Percentiles rank a stretch among this genome's conserved stretches.
These are phyloP conservation scores for Melanotaenia duboulayi DNA, from an alignment of 2,113 vertebrate genomes.

Conservation along the genomic window DNA sequence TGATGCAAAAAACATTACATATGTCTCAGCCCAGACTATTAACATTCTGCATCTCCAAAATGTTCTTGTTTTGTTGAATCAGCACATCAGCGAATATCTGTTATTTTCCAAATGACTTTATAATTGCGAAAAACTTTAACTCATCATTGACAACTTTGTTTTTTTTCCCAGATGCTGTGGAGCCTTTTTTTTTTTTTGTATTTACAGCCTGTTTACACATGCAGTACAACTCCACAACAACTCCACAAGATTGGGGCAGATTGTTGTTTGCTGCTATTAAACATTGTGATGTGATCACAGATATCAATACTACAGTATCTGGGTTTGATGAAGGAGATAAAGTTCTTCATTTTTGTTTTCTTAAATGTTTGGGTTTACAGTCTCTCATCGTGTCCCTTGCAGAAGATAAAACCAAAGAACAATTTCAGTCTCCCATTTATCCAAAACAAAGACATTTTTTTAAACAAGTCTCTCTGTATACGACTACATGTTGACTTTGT, in stretches of 20 bases:
- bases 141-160: slow-evolving; percentile 34
- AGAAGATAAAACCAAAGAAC: slow-evolving; percentile 28
- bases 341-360: slow-evolving; percentile 32
- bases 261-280: slow-evolving; percentile 28
- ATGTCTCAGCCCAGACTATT: slow-evolving; percentile 4
- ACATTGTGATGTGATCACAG: slow-evolving; percentile 48
- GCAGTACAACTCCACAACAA: slow-evolving; percentile 30
- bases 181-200: slow-evolving; percentile 39
- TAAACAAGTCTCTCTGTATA: slow-evolving; percentile 26
- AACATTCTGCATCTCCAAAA: slow-evolving; percentile 2
- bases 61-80: slow-evolving; percentile 25
- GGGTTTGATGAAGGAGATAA: slow-evolving; percentile 26
- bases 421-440: slow-evolving; percentile 10
- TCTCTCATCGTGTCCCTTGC: slow-evolving; percentile 16
- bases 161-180: slow-evolving; percentile 35
- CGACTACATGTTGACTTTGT: slow-evolving; percentile 46
- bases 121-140: slow-evolving; percentile 45
- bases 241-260: slow-evolving; percentile 22
- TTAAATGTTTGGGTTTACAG: slow-evolving; percentile 11
- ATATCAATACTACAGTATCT: slow-evolving; percentile 26
- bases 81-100: slow-evolving; percentile 17
- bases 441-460: slow-evolving; percentile 13
- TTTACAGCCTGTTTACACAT: slow-evolving; percentile 50
- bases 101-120: slow-evolving; percentile 39
- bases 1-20: too few relatives aligned